phyloP scores from a whole-genome alignment of 64 coral and sea anemone species.

The Stylophora pistillata region DNA sequence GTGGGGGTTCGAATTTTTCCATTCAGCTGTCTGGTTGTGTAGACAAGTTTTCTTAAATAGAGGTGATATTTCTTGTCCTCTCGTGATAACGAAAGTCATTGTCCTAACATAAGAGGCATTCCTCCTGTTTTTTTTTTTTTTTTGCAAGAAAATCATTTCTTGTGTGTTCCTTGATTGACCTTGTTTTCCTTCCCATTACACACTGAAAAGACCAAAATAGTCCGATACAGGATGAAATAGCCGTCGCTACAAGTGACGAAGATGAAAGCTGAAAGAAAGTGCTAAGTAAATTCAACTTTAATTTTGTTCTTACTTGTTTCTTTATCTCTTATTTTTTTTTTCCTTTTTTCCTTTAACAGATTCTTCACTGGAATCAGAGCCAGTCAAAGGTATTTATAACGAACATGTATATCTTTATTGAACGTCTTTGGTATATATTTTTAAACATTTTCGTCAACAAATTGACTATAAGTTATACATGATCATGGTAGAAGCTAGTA shows the following conservation, averaged over 20 bases:
- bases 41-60: neutral
- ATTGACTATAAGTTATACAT: slow-evolving; percentile 27
- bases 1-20: neutral
- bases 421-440: neutral
- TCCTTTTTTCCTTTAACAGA: neutral
- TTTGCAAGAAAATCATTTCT: neutral
- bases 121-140: neutral
- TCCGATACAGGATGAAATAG: neutral
- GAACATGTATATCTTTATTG: neutral
- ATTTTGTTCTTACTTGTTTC: neutral
- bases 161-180: neutral
- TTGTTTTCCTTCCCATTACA: neutral
- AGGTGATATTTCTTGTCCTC: slow-evolving; percentile 7
- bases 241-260: neutral
- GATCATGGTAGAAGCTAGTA: slow-evolving; percentile 24
- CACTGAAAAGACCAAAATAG: neutral
- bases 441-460: slow-evolving; percentile 21
- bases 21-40: neutral
- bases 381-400: slow-evolving; percentile 18
- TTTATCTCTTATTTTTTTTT: no score
- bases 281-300: neutral
- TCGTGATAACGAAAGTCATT: neutral
- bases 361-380: neutral
- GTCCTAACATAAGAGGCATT: neutral
- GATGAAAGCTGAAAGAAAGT: neutral